Conservation (phyloP, 2,113 vertebrate genomes). For the Macroglossus sobrinus region DNA sequence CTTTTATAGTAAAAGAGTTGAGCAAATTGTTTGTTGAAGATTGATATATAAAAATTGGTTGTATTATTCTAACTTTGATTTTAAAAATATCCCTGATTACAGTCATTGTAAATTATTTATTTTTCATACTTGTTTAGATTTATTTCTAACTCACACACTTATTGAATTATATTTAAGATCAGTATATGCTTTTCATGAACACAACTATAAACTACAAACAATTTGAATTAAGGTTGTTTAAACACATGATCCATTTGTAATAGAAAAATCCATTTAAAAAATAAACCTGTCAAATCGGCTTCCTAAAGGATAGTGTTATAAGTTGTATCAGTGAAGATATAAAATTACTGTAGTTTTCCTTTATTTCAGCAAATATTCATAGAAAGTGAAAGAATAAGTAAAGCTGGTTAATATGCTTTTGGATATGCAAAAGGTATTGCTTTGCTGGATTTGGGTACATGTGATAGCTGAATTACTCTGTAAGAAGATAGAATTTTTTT, state of each 20-base stretch:
- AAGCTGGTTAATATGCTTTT: background rate
- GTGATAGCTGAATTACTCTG: background rate
- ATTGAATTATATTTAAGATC: background rate
- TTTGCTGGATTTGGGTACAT: background rate
- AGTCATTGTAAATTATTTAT: background rate
- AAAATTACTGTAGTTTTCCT: background rate
- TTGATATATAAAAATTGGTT: background rate
- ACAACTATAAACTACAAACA: background rate
- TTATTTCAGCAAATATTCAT: background rate
- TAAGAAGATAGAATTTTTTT: background rate
- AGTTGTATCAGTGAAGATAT: background rate
- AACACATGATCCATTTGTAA: background rate
- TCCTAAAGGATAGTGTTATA: background rate
- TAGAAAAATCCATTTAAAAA: background rate
- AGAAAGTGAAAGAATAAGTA: background rate
- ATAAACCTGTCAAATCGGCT: background rate
- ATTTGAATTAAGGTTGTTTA: slow-evolving; percentile 24
- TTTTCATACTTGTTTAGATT: background rate
- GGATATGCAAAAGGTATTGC: background rate
- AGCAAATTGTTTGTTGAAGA: background rate
- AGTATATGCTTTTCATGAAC: background rate
- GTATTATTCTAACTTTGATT: background rate
- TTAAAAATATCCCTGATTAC: background rate
- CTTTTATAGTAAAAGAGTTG: background rate
- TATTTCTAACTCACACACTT: background rate